Evolutionary conservation across 2,113 vertebrate species (phyloP).

Genomic region (Prietella phreatophila): DNA sequence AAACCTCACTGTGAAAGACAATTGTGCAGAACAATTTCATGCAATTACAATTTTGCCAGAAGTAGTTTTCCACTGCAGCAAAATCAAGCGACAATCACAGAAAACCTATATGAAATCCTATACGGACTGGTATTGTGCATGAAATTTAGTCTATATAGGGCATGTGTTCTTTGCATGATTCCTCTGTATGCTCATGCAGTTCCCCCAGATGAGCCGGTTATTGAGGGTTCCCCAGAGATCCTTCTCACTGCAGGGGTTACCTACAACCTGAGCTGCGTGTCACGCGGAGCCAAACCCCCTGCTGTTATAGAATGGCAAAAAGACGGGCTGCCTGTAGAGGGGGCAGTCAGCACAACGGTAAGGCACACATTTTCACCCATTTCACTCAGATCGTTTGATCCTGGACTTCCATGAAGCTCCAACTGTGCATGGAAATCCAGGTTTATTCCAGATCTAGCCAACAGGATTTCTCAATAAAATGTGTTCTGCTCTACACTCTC

Average conservation of each 20-base stretch:
- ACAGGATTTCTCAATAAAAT: neutral
- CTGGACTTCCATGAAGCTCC: neutral
- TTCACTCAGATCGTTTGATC: neutral
- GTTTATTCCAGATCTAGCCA: neutral
- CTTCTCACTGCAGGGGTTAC: constrained; percentile 83
- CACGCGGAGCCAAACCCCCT: constrained; percentile 86
- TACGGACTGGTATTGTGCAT: neutral
- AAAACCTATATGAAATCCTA: no score
- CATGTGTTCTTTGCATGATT: constrained; percentile 1
- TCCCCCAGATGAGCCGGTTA: constrained; percentile 87
- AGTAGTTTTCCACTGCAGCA: no score
- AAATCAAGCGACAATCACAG: no score
- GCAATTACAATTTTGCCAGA: no score
- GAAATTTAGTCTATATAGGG: neutral
- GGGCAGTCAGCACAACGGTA: constrained; percentile 80
- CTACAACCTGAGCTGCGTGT: constrained; percentile 89
- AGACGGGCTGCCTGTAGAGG: constrained; percentile 82
- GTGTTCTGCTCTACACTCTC: neutral
- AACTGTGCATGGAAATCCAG: neutral
- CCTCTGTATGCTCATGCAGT: constrained; percentile 58
- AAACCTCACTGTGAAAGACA: no score
- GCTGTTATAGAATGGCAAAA: constrained; percentile 86
- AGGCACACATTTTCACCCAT: constrained; percentile 31
- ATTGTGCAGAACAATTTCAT: no score
- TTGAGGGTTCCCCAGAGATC: constrained; percentile 85